Percentiles rank a stretch among this genome's conserved stretches.
Evolutionary conservation across 2,888 invertebrate species (phyloP).

Genomic region (Watsonalla cultraria): DNA sequence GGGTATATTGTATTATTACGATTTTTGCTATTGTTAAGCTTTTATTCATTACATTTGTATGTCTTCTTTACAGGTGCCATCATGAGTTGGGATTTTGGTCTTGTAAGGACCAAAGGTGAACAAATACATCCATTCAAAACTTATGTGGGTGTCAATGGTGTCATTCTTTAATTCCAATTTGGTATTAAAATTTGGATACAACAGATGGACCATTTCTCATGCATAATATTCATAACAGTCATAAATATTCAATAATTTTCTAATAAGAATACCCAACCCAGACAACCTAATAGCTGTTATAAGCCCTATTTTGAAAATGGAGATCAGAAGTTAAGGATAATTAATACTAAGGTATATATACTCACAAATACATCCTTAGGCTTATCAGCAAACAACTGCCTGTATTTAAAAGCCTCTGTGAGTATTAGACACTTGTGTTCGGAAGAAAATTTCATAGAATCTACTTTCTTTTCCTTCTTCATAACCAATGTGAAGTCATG

Average conservation of each 20-base stretch:
- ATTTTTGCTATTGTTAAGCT: neutral
- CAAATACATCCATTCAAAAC: too few relatives aligned
- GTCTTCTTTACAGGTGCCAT: neutral
- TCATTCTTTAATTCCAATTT: too few relatives aligned
- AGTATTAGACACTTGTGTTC: conserved; percentile 95
- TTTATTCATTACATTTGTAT: neutral
- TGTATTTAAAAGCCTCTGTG: conserved; percentile 91
- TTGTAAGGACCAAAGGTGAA: too few relatives aligned
- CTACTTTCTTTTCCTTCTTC: conserved; percentile 93
- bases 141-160: too few relatives aligned
- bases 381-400: conserved; percentile 89
- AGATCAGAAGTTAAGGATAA: neutral
- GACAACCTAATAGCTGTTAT: too few relatives aligned
- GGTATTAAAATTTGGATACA: too few relatives aligned
- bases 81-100: too few relatives aligned
- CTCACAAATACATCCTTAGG: conserved; percentile 87
- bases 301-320: neutral
- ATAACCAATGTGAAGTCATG: conserved; percentile 90
- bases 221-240: too few relatives aligned
- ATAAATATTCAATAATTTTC: too few relatives aligned
- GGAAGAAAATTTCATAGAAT: conserved; percentile 97
- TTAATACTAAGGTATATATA: conserved; percentile 15
- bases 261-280: too few relatives aligned
- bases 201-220: too few relatives aligned
- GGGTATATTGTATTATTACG: neutral